These are phyloP conservation scores for Himalopsyche tibetana DNA, from an alignment of 2,888 invertebrate species.

Conservation along the genomic window DNA sequence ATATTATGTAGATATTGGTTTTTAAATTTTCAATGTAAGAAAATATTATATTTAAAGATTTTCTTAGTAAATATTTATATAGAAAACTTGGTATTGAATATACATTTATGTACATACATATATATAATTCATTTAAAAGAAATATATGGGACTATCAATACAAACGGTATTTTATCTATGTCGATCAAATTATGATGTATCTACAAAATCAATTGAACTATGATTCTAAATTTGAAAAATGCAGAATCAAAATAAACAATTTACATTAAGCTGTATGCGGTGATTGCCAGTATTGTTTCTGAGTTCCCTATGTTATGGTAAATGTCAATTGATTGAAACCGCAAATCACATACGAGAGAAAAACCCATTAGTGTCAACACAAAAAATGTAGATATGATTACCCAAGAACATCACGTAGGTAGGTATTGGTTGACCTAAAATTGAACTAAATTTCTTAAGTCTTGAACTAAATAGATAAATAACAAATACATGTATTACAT, in stretches of 20 bases:
- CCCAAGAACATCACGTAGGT: conserved; percentile 2
- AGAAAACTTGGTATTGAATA: too few species aligned
- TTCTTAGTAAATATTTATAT: too few species aligned
- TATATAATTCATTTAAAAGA: too few species aligned
- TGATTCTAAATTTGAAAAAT: conserved; percentile 17
- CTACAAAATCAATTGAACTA: conserved; percentile 35
- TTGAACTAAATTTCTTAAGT: not conserved
- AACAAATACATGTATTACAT: too few species aligned
- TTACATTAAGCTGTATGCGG: not conserved
- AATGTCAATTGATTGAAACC: conserved; percentile 33
- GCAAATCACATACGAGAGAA: conserved; percentile 35
- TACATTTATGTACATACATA: too few species aligned
- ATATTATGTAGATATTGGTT: too few species aligned
- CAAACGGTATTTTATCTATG: conserved; percentile 37
- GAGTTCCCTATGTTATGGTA: not conserved
- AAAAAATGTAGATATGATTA: conserved; percentile 26
- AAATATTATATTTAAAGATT: too few species aligned
- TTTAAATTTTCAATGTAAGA: too few species aligned
- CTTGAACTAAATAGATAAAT: not conserved
- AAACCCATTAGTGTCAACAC: conserved; percentile 37
- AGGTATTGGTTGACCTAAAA: conserved; percentile 28
- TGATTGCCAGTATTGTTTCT: not conserved
- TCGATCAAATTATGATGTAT: conserved; percentile 39
- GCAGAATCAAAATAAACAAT: not conserved
- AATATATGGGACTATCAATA: too few species aligned